Evolutionary conservation across 1,140 invertebrate genomes (phyloP), one percentile per base, ranked within the genome.

Genomic region (Himalopsyche phryganea): DNA sequence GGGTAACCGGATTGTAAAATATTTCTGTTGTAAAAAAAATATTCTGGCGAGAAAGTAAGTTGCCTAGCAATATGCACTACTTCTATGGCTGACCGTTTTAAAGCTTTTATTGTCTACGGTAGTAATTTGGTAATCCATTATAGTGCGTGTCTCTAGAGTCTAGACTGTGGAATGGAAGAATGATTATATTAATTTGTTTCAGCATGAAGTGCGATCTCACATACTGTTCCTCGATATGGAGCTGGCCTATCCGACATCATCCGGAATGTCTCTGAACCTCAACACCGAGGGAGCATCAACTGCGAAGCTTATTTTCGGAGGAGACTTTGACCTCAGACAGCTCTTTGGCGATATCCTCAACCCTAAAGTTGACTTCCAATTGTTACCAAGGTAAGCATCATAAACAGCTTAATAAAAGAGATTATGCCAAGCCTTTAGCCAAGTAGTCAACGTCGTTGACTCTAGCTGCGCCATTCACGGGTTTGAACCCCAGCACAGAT

Each of bases 181-280:
- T n/a, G n/a, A n/a, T n/a, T n/a, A 28, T 9, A 28, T 28, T 28
- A 5, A 28, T 28, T 28, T 28, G 47, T 76, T 77, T 44, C 74
- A 85, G 68, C 74, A 82, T 57, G 78, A 83, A 53, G 60, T 81
- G 1, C 75, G 81, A 20, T 73, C 75, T 19, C 80, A 89, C 62
- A 65, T 87, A 9, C 76, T 90, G 2, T 90, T 94, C 70, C 65
- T 94, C 14, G 91, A 95, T 58, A 79, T 82, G 5, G 85, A 91
- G 65, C 67, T 91, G 0, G 75, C 84, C 2, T 89, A 94, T 67
- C 91, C 92, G 10, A 94, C 91, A 0, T 82, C 85, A 33, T 72
- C 85, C 46, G 93, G 93, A 72, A 74, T 92, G 11, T 85, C 91
- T 0, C 68, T 95, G 1, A 85, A 85, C 35, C 68, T 94, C 0